Evolutionary conservation across 2,113 vertebrate genomes (phyloP).

Genomic region (Salvator merianae): DNA sequence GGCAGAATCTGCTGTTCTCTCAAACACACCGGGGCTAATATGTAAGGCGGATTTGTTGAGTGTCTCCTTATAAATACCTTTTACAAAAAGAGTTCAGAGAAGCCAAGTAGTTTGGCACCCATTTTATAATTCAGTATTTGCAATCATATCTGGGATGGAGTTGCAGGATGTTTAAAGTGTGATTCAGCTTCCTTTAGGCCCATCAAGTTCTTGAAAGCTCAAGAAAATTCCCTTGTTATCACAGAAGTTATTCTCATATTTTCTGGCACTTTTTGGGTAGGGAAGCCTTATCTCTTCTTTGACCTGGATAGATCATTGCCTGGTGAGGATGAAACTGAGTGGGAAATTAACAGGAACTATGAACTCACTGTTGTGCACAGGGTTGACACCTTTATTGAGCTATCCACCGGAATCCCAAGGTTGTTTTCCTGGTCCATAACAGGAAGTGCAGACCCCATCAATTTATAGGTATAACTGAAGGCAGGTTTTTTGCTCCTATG

Average conservation of each 20-base stretch:
- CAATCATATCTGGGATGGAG: constrained; percentile 30
- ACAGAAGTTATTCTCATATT: not conserved
- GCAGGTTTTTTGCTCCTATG: too few species aligned
- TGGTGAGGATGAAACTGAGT: not conserved
- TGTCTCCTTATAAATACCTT: constrained; percentile 48
- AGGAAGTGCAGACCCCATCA: too few species aligned
- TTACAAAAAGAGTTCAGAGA: constrained; percentile 31
- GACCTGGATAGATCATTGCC: not conserved
- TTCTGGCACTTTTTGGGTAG: not conserved
- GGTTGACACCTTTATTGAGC: too few species aligned
- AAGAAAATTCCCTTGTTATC: not conserved
- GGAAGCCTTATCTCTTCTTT: not conserved
- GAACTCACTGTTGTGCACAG: not conserved
- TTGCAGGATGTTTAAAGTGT: not conserved
- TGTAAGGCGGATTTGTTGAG: constrained; percentile 50
- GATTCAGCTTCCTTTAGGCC: not conserved
- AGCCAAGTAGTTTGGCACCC: constrained; percentile 39
- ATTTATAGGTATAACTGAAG: too few species aligned
- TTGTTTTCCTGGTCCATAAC: too few species aligned
- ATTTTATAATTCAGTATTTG: constrained; percentile 33
- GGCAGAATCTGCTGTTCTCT: constrained; percentile 1
- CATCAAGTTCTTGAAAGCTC: not conserved
- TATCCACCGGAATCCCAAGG: not conserved
- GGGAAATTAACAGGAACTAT: not conserved
- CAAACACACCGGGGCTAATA: constrained; percentile 42